These are phyloP conservation scores for Lepetodrilus schrolli DNA, from an alignment of 2,888 invertebrate species.

Conservation along the genomic window DNA sequence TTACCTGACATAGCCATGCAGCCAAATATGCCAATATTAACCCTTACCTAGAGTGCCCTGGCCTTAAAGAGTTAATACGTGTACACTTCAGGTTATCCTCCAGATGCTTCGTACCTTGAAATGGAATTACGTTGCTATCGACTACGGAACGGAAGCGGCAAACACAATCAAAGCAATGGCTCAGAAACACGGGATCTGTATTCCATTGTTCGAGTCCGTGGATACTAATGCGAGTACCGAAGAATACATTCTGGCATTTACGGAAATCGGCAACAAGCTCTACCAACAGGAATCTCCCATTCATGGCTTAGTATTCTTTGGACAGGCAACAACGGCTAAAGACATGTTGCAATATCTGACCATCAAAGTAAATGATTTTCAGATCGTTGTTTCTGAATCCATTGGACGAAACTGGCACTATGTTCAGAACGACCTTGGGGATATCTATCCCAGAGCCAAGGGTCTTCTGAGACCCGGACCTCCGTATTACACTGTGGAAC, in stretches of 20 bases:
- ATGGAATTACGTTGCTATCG: constrained; percentile 18
- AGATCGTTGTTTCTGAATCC: constrained; percentile 11
- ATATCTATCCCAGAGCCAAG: neutral
- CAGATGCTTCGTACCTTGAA: neutral
- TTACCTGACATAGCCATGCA: too few species aligned
- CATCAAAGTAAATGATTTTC: neutral
- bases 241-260: neutral
- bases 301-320: neutral
- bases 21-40: too few species aligned
- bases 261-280: neutral
- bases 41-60: too few species aligned
- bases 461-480: neutral
- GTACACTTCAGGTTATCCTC: neutral
- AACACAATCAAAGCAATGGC: neutral
- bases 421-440: neutral
- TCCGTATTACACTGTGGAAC: neutral
- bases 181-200: neutral
- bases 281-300: neutral
- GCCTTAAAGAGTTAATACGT: too few species aligned
- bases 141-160: constrained; percentile 6
- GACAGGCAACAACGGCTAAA: neutral
- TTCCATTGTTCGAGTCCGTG: neutral
- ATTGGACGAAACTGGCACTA: neutral
- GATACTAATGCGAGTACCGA: neutral
- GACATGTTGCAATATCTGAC: neutral